Evolutionary conservation across 1,140 invertebrate species (phyloP).

Genomic region (Zaprionus taronus): DNA sequence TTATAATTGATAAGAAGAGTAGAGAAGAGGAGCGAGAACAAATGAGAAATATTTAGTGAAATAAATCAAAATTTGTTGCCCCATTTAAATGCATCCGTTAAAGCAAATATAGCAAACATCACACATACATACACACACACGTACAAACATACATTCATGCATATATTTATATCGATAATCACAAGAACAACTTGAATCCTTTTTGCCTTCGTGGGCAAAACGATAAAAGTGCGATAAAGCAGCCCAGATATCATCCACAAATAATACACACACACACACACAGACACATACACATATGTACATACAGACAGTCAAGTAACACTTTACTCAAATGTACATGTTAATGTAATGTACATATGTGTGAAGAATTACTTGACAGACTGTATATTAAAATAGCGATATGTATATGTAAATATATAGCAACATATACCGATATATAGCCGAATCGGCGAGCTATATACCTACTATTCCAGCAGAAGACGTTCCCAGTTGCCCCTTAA

Average conservation of each 20-base stretch:
- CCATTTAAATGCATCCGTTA: slow-evolving; percentile 51
- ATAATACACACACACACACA: slow-evolving; percentile 4
- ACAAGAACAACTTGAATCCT: slow-evolving; percentile 18
- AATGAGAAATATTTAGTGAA: slow-evolving; percentile 59
- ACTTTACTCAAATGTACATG: too few species aligned
- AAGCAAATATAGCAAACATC: neutral
- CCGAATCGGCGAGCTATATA: slow-evolving; percentile 11
- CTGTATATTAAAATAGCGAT: slow-evolving; percentile 34
- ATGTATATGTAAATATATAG: slow-evolving; percentile 32
- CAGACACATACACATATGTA: neutral
- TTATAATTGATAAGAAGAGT: neutral
- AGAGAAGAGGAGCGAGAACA: slow-evolving; percentile 11
- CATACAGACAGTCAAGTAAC: neutral
- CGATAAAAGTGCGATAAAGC: slow-evolving; percentile 5
- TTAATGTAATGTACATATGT: too few species aligned
- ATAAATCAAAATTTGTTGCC: slow-evolving; percentile 81
- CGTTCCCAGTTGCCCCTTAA: slow-evolving; percentile 1
- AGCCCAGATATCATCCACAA: neutral
- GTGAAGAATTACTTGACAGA: too few species aligned
- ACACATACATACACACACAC: slow-evolving; percentile 15
- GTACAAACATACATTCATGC: too few species aligned
- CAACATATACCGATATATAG: slow-evolving; percentile 4
- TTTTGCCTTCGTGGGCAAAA: slow-evolving; percentile 25
- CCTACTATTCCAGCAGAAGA: slow-evolving; percentile 8
- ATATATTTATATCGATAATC: slow-evolving; percentile 4